Conservation (phyloP, 2,113 vertebrate genomes). For the Erinaceus europaeus region DNA sequence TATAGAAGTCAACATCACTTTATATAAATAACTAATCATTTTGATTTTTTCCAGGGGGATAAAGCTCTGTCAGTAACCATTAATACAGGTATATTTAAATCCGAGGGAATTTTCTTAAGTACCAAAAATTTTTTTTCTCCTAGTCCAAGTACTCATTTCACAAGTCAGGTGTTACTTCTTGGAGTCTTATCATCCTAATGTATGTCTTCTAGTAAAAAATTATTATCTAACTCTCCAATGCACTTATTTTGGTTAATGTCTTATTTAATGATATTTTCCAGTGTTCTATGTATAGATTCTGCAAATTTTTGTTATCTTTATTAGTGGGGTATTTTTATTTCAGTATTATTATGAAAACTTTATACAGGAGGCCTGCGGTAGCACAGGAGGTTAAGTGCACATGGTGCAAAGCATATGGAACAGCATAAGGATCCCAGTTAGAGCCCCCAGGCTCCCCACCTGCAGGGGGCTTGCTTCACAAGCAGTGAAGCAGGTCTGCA, state of each 20-base stretch:
- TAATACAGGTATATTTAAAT: not conserved
- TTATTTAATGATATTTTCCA: not conserved
- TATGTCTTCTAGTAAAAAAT: not conserved
- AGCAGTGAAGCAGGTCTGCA: too few species aligned
- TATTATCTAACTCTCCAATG: not conserved
- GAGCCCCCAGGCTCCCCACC: too few species aligned
- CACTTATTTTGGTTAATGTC: not conserved
- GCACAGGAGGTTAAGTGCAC: too few species aligned
- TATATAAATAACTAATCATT: not conserved
- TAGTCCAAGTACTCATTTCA: not conserved
- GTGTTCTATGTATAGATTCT: not conserved
- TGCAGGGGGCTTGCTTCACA: too few species aligned
- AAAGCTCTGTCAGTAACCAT: not conserved
- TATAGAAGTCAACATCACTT: conserved; percentile 31
- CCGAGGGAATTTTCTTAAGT: not conserved
- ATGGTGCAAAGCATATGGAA: too few species aligned
- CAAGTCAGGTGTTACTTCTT: not conserved
- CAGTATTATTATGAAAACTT: not conserved
- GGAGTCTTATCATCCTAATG: not conserved
- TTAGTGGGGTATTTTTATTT: not conserved
- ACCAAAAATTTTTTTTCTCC: not conserved
- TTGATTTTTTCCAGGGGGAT: not conserved
- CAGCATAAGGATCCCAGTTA: too few species aligned
- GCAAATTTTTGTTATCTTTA: not conserved
- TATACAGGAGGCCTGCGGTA: too few species aligned